phyloP scores from a whole-genome alignment of 2,113 vertebrate genomes.

The Oreochromis aureus region DNA sequence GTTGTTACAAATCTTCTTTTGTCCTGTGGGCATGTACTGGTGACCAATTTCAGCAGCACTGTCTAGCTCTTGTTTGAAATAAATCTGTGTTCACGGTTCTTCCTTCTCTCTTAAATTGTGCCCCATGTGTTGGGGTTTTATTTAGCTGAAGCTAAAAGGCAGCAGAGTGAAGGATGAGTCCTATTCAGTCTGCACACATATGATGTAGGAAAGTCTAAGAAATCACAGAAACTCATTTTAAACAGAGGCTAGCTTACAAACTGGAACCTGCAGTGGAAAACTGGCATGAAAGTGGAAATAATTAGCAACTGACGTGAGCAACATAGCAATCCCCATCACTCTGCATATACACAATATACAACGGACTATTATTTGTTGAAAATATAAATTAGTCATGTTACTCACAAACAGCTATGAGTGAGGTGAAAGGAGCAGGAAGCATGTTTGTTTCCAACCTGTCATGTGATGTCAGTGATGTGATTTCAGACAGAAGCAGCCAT shows the following conservation, averaged over 20 bases:
- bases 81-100: background rate
- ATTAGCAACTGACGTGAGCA: background rate
- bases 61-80: background rate
- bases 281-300: background rate
- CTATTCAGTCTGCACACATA: background rate
- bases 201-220: background rate
- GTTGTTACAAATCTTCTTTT: background rate
- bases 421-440: background rate
- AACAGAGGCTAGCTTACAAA: background rate
- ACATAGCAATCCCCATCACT: background rate
- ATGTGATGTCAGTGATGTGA: background rate
- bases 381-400: background rate
- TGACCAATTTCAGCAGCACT: accelerated
- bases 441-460: background rate
- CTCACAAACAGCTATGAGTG: background rate
- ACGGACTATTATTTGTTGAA: background rate
- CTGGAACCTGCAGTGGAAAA: background rate
- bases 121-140: background rate
- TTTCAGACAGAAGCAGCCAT: background rate
- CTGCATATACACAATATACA: background rate
- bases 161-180: background rate
- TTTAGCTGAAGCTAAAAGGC: background rate
- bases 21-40: background rate
- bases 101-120: background rate
- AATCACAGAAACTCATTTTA: background rate